Evolutionary conservation across 2,797 vertebrate species (phyloP).

Genomic region (Manis crassicaudata): DNA sequence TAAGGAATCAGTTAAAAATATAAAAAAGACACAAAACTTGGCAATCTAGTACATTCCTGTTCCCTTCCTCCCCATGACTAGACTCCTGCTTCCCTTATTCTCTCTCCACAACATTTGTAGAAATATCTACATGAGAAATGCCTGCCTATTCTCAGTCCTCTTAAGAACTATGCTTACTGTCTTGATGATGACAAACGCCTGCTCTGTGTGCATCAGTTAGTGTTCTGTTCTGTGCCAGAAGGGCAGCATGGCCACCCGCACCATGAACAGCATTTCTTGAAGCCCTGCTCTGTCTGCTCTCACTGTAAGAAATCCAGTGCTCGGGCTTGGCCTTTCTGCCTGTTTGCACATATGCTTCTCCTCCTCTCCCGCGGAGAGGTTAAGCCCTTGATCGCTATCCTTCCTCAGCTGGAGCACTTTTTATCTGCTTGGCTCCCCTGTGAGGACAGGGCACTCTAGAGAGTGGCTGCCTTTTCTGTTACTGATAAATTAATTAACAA

Average conservation of each 20-base stretch:
- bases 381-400: slow-evolving; percentile 78
- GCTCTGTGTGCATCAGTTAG: neutral
- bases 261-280: neutral
- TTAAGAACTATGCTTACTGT: neutral
- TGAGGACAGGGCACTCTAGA: slow-evolving; percentile 64
- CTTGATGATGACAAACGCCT: neutral
- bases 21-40: neutral
- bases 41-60: neutral
- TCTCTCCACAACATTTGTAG: neutral
- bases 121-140: neutral
- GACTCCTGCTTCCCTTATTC: neutral
- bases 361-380: slow-evolving; percentile 48
- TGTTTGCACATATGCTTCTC: neutral
- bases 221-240: neutral
- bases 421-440: slow-evolving; percentile 74
- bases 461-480: slow-evolving; percentile 62
- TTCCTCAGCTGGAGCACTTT: slow-evolving; percentile 78
- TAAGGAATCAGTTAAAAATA: neutral
- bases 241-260: rapidly evolving
- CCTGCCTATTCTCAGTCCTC: neutral
- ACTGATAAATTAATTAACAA: slow-evolving; percentile 83
- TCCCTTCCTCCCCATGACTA: neutral
- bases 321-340: neutral
- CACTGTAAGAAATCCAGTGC: neutral
- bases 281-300: neutral